A percentile compares a stretch with the other conserved stretches of the same genome.
Evolutionary conservation across 92 coral and sea anemone species (phyloP).

Genomic region (Desmophyllum pertusum): DNA sequence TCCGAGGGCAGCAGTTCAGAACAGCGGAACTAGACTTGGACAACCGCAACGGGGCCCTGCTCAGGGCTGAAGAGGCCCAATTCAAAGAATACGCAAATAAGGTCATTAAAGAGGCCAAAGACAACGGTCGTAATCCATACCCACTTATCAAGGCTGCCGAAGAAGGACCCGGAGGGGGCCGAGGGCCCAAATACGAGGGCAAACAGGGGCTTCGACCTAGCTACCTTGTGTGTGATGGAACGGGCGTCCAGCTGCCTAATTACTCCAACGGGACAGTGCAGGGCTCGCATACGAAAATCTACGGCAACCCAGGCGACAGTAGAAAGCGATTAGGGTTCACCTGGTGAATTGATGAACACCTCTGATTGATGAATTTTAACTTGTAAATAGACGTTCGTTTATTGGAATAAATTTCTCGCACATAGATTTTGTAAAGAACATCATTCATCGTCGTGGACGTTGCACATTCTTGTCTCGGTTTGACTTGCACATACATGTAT

Average conservation of each 20-base stretch:
- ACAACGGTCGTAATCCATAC: conserved; percentile 90
- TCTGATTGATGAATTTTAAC: conserved; percentile 1
- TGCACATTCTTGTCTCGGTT: not conserved
- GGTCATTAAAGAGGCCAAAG: conserved; percentile 82
- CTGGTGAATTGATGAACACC: conserved; percentile 55
- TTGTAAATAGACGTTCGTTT: conserved; percentile 10
- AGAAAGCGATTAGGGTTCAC: conserved; percentile 93
- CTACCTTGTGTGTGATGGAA: conserved; percentile 87
- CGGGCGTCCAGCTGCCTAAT: conserved; percentile 95
- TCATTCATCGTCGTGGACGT: not conserved
- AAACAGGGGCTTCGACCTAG: conserved; percentile 95
- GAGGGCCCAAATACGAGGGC: conserved; percentile 95
- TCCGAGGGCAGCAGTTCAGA: conserved; percentile 45
- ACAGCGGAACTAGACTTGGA: conserved; percentile 69
- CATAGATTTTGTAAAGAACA: not conserved
- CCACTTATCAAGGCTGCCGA: conserved; percentile 96
- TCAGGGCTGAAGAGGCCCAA: conserved; percentile 79
- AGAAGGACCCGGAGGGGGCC: conserved; percentile 98
- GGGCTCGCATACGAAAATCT: conserved; percentile 84
- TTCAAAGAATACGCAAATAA: conserved; percentile 89
- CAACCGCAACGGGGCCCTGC: conserved; percentile 66
- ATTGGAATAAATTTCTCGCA: not conserved
- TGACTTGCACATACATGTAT: not conserved
- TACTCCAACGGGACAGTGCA: conserved; percentile 76
- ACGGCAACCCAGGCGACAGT: conserved; percentile 89